These are phyloP conservation scores for Drosophila histrio DNA, from an alignment of 2,888 invertebrate species.

Conservation along the genomic window DNA sequence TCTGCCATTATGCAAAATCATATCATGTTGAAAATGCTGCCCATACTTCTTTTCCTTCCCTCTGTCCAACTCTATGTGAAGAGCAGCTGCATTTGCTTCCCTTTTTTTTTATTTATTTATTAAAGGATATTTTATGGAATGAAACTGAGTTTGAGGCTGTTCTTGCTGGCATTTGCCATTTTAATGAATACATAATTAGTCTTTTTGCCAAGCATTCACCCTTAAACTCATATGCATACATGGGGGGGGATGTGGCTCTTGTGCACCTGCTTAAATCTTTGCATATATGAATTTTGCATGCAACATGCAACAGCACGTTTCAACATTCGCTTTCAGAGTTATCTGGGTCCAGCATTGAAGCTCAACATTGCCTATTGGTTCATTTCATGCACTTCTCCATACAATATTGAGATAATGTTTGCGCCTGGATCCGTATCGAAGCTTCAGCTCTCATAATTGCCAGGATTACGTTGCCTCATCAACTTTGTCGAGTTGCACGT, in stretches of 20 bases:
- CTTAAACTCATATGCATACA: conserved; percentile 17
- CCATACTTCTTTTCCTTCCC: background rate
- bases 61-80: background rate
- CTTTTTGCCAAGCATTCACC: conserved; percentile 62
- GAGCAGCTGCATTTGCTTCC: conserved; percentile 25
- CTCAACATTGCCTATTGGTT: conserved; percentile 61
- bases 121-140: conserved; percentile 10
- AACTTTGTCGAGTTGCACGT: conserved; percentile 38
- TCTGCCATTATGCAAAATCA: conserved; percentile 55
- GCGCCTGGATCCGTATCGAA: conserved; percentile 18
- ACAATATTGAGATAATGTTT: conserved; percentile 76
- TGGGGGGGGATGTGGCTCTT: conserved; percentile 14
- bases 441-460: conserved; percentile 61
- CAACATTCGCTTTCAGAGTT: conserved; percentile 11
- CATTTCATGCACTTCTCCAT: conserved; percentile 49
- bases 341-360: conserved; percentile 45
- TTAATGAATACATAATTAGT: conserved; percentile 81
- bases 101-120: background rate
- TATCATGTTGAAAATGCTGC: conserved; percentile 13
- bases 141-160: background rate
- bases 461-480: conserved; percentile 67
- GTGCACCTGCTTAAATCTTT: conserved; percentile 67
- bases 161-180: conserved; percentile 67
- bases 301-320: conserved; percentile 65
- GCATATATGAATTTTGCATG: conserved; percentile 62